Base-by-base conservation (phyloP, 2,113 vertebrate species). In the Callipepla californica region DNA sequence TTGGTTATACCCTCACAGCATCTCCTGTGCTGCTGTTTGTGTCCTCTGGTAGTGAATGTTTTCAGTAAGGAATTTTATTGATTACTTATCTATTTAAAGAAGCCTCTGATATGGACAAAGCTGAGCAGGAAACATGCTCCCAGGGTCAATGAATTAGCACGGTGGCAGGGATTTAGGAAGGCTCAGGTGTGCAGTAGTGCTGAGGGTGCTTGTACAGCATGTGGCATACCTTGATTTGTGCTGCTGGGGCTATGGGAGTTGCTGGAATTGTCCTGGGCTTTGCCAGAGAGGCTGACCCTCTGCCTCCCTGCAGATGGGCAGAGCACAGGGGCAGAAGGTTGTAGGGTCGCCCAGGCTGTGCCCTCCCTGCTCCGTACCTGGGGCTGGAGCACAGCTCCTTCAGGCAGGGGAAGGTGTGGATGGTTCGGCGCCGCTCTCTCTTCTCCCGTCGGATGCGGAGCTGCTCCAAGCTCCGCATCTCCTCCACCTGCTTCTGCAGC, bases 331-430 rank as follows among this genome's bases (percentile, higher is more conserved):
- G 42, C 13, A 74, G 80, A 51, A 80, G 47, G 42, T 11, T 53
- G 68, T 48, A n/a, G 48, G 22, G 44, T 6, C 77, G 53, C 28
- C 34, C 4, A 11, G 55, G 79, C 42, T 70, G 11, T 28, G 68
- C 34, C 48, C 47, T 50, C 47, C n/a, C 34, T 21, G 48, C 48
- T 88, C 32, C 0, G 5, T 97, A 99, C 99, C 98, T 98, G 78
- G 98, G 98, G 10, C 98, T 98, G 11, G 98, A 98, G 96, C 98
- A 99, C 36, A 99, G 98, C 89, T 99, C 99, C 95, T 98, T 99
- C 51, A 99, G 98, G 96, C 99, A 99, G 92, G 99, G 99, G 95
- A 99, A 99, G 25, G 99, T 99, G 94, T 99, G 99, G 86, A 99
- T 98, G 30, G 99, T 99, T 94, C 98, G 98, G 62, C 99, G 98